Percentiles rank a stretch among this genome's conserved stretches.
Conservation (phyloP, 2,888 invertebrate genomes). For the Scaptomyza polygonia region DNA sequence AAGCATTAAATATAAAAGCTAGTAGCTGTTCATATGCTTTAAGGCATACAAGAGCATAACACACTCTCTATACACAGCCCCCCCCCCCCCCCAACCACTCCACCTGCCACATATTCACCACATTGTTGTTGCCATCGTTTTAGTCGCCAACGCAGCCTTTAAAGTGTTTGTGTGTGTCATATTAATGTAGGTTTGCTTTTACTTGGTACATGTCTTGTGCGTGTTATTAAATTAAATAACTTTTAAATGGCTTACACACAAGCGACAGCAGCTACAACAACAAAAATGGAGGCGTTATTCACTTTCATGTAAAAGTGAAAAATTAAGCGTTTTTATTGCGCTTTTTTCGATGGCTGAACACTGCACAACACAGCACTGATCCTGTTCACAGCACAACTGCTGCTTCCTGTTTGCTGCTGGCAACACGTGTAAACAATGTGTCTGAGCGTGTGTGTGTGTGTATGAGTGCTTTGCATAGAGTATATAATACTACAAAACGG, state of each 20-base stretch:
- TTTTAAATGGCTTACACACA: conserved; percentile 73
- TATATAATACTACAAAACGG: conserved; percentile 38
- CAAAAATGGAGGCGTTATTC: conserved; percentile 51
- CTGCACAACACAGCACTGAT: conserved; percentile 39
- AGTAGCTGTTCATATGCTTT: background rate
- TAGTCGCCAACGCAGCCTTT: conserved; percentile 9
- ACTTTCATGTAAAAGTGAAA: conserved; percentile 71
- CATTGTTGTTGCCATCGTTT: background rate
- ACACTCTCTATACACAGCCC: background rate
- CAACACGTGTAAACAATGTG: conserved; percentile 72
- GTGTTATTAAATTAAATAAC: conserved; percentile 79
- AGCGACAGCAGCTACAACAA: conserved; percentile 35
- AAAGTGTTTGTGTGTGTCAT: conserved; percentile 14
- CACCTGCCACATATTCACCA: too few species aligned
- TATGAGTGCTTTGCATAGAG: conserved; percentile 61
- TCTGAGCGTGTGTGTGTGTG: conserved; percentile 27
- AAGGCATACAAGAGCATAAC: background rate
- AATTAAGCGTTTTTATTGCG: conserved; percentile 80
- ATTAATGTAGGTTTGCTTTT: conserved; percentile 64
- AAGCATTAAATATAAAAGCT: background rate
- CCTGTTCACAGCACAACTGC: conserved; percentile 20
- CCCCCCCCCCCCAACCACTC: too few species aligned
- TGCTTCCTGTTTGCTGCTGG: conserved; percentile 47
- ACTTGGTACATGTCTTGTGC: conserved; percentile 69
- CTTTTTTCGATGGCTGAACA: conserved; percentile 67